These are phyloP conservation scores for Kryptolebias marmoratus DNA, from an alignment of 2,113 vertebrate species.

Conservation along the genomic window DNA sequence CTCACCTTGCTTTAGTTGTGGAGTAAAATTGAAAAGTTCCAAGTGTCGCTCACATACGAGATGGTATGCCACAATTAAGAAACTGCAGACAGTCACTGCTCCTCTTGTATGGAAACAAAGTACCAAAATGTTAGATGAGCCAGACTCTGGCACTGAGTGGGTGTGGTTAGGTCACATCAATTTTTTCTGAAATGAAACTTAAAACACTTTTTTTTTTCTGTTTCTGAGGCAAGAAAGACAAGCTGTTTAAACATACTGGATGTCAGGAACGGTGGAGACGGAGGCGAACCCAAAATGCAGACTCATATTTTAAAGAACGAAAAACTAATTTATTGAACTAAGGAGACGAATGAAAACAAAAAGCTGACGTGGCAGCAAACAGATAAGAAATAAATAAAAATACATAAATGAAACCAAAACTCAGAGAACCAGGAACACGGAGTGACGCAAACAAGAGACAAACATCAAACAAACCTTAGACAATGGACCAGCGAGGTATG, in stretches of 20 bases:
- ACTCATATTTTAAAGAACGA: too few relatives aligned
- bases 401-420: too few relatives aligned
- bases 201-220: neutral
- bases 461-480: too few relatives aligned
- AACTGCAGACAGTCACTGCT: neutral
- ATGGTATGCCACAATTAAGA: neutral
- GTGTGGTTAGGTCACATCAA: slow-evolving; percentile 25
- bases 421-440: too few relatives aligned
- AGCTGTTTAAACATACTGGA: neutral
- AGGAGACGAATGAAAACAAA: too few relatives aligned
- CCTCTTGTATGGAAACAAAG: neutral
- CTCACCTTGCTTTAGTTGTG: slow-evolving; percentile 6
- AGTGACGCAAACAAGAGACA: too few relatives aligned
- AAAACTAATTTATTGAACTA: too few relatives aligned
- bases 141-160: slow-evolving; percentile 4
- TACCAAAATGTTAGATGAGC: neutral
- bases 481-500: too few relatives aligned
- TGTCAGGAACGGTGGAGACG: too few relatives aligned
- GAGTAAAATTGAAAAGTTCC: neutral
- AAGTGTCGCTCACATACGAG: neutral
- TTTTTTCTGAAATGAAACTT: slow-evolving; percentile 54
- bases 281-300: too few relatives aligned
- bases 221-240: neutral
- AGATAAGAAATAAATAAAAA: too few relatives aligned
- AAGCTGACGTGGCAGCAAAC: too few relatives aligned